Conservation (phyloP, 1,140 invertebrate genomes). For the Leptoteleia sp. region DNA sequence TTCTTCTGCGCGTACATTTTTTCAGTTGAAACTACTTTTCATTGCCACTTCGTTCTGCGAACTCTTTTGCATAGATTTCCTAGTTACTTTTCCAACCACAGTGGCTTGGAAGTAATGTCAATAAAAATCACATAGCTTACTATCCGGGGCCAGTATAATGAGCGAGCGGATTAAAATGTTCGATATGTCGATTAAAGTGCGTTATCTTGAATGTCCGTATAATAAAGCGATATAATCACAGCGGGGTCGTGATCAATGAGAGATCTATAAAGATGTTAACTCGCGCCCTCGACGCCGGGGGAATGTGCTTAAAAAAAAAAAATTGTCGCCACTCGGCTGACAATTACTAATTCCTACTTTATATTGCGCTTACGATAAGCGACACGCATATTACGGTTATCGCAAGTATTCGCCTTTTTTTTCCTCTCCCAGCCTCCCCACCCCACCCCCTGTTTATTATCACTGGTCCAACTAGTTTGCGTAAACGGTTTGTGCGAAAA, state of each 20-base stretch:
- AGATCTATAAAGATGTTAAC: conserved; percentile 48
- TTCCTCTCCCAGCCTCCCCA: too few relatives aligned
- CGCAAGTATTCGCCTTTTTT: conserved; percentile 44
- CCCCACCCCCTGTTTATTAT: too few relatives aligned
- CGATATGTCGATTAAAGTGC: conserved; percentile 5
- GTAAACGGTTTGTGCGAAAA: conserved; percentile 39
- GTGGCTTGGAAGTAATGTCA: too few relatives aligned
- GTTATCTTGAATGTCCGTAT: conserved; percentile 21
- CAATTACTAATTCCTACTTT: conserved; percentile 31
- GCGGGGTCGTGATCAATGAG: conserved; percentile 18
- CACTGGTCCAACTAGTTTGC: conserved; percentile 43
- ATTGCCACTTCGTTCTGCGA: too few relatives aligned
- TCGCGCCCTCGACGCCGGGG: background rate
- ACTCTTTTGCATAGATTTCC: too few relatives aligned
- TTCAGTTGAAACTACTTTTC: too few relatives aligned
- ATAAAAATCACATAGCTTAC: too few relatives aligned
- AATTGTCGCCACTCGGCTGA: conserved; percentile 6
- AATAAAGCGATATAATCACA: conserved; percentile 20
- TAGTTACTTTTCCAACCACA: too few relatives aligned
- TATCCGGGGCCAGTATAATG: too few relatives aligned
- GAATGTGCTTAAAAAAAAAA: conserved; percentile 8
- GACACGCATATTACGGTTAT: conserved; percentile 35
- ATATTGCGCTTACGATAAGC: conserved; percentile 47
- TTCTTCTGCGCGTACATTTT: too few relatives aligned
- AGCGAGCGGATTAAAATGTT: background rate